Evolutionary conservation across 2,797 vertebrate genomes (phyloP).

Genomic region (Rousettus madagascariensis): DNA sequence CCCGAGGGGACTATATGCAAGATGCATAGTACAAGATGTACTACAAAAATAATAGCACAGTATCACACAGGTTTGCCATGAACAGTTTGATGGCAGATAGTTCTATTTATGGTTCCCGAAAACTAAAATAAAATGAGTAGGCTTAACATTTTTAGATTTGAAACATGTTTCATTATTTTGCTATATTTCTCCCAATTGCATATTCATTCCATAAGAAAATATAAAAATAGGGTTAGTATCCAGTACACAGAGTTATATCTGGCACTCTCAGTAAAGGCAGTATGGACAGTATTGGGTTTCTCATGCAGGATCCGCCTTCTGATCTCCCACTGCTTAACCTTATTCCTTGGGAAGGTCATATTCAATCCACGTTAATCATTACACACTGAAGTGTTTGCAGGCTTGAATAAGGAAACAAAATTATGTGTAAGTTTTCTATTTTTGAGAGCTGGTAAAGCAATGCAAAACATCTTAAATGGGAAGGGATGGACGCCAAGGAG

Average conservation of each 20-base stretch:
- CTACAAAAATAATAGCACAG: conserved; percentile 9
- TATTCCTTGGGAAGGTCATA: neutral
- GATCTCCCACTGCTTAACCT: neutral
- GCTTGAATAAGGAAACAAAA: neutral
- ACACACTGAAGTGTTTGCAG: neutral
- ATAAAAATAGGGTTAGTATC: conserved; percentile 60
- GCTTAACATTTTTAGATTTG: conserved; percentile 66
- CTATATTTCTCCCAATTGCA: conserved; percentile 68
- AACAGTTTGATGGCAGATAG: conserved; percentile 56
- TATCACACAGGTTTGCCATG: conserved; percentile 60
- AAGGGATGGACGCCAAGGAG: neutral
- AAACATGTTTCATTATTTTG: conserved; percentile 78
- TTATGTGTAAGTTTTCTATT: neutral
- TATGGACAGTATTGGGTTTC: neutral
- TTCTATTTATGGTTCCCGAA: conserved; percentile 62
- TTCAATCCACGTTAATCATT: neutral
- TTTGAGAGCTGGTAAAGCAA: conserved; percentile 4
- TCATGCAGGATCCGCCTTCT: neutral
- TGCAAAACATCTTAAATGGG: neutral
- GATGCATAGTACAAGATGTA: neutral
- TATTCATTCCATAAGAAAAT: conserved; percentile 62
- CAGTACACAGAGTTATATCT: neutral
- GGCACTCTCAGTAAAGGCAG: neutral
- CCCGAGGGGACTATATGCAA: neutral
- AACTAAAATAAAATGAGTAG: conserved; percentile 68